Evolutionary conservation across 2,888 invertebrate species (phyloP).

Genomic region (Diarsia mendica): DNA sequence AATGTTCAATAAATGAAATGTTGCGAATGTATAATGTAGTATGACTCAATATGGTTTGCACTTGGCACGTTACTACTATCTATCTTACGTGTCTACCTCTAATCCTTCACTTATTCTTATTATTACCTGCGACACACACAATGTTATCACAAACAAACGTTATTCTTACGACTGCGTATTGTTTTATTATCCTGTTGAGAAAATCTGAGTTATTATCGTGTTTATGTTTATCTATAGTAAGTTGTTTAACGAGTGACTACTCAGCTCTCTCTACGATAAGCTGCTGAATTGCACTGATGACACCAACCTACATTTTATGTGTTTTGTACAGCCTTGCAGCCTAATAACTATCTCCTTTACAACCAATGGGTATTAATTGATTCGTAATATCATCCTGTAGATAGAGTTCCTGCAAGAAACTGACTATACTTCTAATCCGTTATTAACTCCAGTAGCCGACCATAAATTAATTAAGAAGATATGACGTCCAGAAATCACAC

Average conservation of each 20-base stretch:
- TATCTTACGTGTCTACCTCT: background rate
- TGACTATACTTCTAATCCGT: background rate
- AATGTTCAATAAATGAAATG: background rate
- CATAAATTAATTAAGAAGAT: background rate
- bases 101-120: background rate
- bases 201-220: background rate
- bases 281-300: too few species aligned
- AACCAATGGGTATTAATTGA: background rate
- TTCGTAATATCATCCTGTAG: background rate
- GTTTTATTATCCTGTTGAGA: background rate
- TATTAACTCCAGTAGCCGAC: background rate
- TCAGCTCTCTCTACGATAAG: background rate
- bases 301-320: background rate
- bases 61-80: background rate
- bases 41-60: background rate
- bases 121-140: constrained; percentile 3
- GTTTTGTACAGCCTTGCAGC: background rate
- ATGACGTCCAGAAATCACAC: background rate
- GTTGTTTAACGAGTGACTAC: background rate
- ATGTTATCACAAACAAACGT: constrained; percentile 12
- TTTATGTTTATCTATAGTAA: background rate
- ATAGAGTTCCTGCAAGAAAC: background rate
- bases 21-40: background rate
- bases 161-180: background rate
- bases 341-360: background rate